Base-by-base conservation (phyloP, 2,797 vertebrate species). In the Clarias platycephalus region DNA sequence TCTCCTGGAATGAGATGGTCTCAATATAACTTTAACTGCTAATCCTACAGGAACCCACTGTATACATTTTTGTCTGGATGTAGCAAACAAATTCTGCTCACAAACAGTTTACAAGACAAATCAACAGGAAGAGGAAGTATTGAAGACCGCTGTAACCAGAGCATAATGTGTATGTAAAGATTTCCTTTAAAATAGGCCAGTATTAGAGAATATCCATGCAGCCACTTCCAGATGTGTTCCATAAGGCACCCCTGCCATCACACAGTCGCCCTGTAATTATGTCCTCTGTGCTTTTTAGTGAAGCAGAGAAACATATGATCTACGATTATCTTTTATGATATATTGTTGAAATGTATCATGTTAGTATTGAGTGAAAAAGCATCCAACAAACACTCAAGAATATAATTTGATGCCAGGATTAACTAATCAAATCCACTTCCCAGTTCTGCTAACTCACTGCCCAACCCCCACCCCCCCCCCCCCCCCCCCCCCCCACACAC, bases 41-140 rank as follows among this genome's bases (percentile, higher is more conserved):
- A 86, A 86, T 89, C 74, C 79, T 78, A 86, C 88, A 87, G 88
- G 88, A 90, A 88, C 86, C 62, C 60, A 75, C 66, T 87, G 85
- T 90, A 81, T 87, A 90, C 75, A 89, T 83, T 81, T 72, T 80
- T 2, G 81, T 85, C 85, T 89, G 60, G 58, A 85, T 83, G 66
- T 88, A 81, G 88, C 88, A 90, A 88, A 87, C 88, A 86, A 85
- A 68, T 85, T 87, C 62, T 49, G 74, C 80, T 55, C 76, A 75
- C 85, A 85, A 83, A 87, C 76, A 84, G 81, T 90, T 90, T 88
- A 83, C 85, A 87, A 84, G 53, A 83, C 55, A 55, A 86, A 83
- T 89, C 88, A 88, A 86, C 84, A 87, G 81, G 81, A 86, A 81
- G 49, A 83, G 67, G 78, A 84, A 83, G 83, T 67, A 81, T 83